These are phyloP conservation scores for Seira sanloemensis DNA, from an alignment of 2,888 invertebrate genomes.

Conservation along the genomic window DNA sequence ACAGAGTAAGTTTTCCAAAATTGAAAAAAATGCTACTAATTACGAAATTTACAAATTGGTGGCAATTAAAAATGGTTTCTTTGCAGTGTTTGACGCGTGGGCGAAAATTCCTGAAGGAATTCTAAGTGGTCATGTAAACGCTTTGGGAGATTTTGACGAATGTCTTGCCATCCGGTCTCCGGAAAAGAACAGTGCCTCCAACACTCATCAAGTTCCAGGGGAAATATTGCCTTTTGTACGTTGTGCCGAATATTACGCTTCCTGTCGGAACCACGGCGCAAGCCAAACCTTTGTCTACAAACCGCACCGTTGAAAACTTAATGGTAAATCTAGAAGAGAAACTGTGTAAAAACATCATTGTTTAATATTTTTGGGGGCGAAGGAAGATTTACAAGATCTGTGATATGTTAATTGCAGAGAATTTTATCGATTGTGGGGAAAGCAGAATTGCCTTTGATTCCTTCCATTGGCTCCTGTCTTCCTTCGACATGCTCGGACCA, in stretches of 20 bases:
- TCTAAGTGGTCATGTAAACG: conserved; percentile 66
- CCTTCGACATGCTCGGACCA: conserved; percentile 63
- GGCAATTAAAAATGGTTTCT: neutral
- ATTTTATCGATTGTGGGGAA: conserved; percentile 27
- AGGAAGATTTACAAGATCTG: conserved; percentile 15
- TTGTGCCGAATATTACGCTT: conserved; percentile 22
- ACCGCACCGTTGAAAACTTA: conserved; percentile 22
- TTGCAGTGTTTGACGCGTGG: conserved; percentile 70
- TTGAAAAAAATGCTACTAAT: neutral
- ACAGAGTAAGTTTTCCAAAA: conserved; percentile 54
- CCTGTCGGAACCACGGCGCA: neutral
- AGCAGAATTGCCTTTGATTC: conserved; percentile 37
- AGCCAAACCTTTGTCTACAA: neutral
- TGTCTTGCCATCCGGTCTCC: conserved; percentile 59
- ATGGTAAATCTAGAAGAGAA: conserved; percentile 20
- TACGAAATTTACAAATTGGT: neutral
- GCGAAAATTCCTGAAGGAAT: conserved; percentile 71
- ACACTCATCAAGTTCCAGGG: conserved; percentile 31
- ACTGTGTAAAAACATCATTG: too few species aligned
- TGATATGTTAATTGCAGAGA: conserved; percentile 24
- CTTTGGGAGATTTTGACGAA: conserved; percentile 70
- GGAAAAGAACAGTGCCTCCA: neutral
- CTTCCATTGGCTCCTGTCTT: conserved; percentile 57
- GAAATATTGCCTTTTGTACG: conserved; percentile 49
- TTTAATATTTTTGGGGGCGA: conserved; percentile 23